Evolutionary conservation across 1,140 invertebrate species (phyloP), one percentile per base, ranked within the genome.

Genomic region (Trichoplusia ni): DNA sequence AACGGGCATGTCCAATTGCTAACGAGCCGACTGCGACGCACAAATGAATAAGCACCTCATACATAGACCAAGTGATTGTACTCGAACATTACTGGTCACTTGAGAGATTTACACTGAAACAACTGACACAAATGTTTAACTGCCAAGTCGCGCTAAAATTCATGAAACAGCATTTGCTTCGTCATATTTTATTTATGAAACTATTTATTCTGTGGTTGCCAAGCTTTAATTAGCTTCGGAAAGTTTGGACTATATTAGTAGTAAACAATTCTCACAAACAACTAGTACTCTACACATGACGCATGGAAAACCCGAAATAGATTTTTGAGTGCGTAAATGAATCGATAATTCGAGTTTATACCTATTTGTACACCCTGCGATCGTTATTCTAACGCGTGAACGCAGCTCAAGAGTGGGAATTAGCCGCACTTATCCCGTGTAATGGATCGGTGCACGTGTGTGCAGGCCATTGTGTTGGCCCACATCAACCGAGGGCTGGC

Each of bases 1-100:
- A 88, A 87, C 82, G 78, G 77, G 72, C 88, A 86, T 89, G 86
- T 86, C 88, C 86, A 90, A 90, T 90, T 86, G 86, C 82, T 90
- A 90, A 90, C 88, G 86, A 90, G 86, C 78, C 84, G 79, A 85
- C 76, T 79, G 82, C 82, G 81, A 89, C 86, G 81, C 75, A 67
- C 81, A 89, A 88, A 90, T 90, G 86, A 90, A 86, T 90, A 86
- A 89, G 79, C 77, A 87, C 77, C 79, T 79, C 79, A 71, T 74
- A 71, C 83, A 83, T 75, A 82, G 81, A 85, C 54, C 83, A 88
- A 82, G 73, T 78, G 71, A 82, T 69, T 71, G 49, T 56, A 68
- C 35, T 67, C 66, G 61, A 53, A 70, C 53, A 33, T 69, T 65
- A 64, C 66, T 65, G 61, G 63, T 54, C 42, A 27, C 56, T 37